Evolutionary conservation across 2,113 vertebrate species (phyloP).

Genomic region (Vulpes lagopus): DNA sequence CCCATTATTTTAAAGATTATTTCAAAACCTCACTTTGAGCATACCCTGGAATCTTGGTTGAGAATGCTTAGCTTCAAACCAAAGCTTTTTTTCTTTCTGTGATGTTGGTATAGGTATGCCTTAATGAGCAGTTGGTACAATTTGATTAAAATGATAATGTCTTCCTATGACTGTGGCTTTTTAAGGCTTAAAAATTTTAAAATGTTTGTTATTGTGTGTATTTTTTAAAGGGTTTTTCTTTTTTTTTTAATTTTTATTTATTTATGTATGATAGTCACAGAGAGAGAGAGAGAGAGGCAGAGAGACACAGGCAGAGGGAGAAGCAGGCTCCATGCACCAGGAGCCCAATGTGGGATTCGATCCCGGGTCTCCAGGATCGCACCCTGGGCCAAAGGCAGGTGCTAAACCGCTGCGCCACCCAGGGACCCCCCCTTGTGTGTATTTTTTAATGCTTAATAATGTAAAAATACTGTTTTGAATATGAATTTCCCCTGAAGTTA

Average conservation of each 20-base stretch:
- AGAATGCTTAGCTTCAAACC: neutral
- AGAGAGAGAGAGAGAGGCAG: too few relatives aligned
- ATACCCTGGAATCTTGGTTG: neutral
- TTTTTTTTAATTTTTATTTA: too few relatives aligned
- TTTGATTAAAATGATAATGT: neutral
- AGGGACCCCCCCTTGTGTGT: neutral
- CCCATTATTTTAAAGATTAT: conserved; percentile 39
- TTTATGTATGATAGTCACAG: too few relatives aligned
- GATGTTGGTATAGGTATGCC: neutral
- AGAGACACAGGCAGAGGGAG: too few relatives aligned
- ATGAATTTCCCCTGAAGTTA: neutral
- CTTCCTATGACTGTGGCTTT: neutral
- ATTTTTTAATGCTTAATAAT: neutral
- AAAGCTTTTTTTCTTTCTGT: neutral
- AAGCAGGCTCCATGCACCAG: too few relatives aligned
- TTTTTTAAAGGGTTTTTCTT: neutral
- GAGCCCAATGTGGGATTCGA: too few relatives aligned
- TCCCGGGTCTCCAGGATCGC: too few relatives aligned
- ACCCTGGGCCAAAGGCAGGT: too few relatives aligned
- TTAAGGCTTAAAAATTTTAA: neutral
- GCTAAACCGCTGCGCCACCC: too few relatives aligned
- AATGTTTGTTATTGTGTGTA: neutral
- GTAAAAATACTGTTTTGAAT: conserved; percentile 6
- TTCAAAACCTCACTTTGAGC: conserved; percentile 25
- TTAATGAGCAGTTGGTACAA: neutral